Conservation (phyloP, 2,797 vertebrate species). For the Varecia variegata region DNA sequence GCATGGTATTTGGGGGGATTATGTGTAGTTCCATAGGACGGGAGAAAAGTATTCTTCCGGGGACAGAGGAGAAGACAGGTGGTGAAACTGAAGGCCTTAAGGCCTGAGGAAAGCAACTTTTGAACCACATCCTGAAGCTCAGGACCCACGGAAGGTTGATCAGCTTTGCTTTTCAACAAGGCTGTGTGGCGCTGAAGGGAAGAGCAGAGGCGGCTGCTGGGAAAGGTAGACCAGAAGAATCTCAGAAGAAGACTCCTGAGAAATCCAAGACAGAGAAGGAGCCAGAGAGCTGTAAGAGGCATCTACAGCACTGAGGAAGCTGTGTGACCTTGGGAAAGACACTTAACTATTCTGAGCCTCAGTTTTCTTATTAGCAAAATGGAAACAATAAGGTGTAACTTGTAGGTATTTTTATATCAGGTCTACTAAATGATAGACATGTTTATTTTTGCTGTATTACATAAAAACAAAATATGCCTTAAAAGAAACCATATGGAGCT, state of each 20-base stretch:
- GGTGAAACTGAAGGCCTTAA: background rate
- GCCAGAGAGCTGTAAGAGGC: background rate
- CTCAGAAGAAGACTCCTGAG: background rate
- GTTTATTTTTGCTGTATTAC: background rate
- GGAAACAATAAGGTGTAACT: fast-evolving
- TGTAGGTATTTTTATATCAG: background rate
- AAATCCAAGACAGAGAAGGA: background rate
- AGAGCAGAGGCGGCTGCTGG: background rate
- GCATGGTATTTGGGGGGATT: too few relatives aligned
- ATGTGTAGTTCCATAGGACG: background rate
- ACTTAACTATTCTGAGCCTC: background rate
- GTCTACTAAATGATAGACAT: background rate
- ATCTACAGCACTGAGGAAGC: background rate
- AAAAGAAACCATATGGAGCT: background rate
- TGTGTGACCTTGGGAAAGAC: background rate
- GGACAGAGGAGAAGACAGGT: background rate
- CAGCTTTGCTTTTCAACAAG: background rate
- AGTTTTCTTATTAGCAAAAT: background rate
- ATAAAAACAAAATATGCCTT: background rate
- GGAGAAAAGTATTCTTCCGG: background rate
- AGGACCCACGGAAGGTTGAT: background rate
- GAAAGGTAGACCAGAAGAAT: background rate
- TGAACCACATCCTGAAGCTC: too few relatives aligned
- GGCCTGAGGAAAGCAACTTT: background rate
- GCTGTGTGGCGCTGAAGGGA: fast-evolving